These are phyloP conservation scores for Oxyruncus cristatus DNA, from an alignment of 2,113 vertebrate genomes.

Conservation along the genomic window DNA sequence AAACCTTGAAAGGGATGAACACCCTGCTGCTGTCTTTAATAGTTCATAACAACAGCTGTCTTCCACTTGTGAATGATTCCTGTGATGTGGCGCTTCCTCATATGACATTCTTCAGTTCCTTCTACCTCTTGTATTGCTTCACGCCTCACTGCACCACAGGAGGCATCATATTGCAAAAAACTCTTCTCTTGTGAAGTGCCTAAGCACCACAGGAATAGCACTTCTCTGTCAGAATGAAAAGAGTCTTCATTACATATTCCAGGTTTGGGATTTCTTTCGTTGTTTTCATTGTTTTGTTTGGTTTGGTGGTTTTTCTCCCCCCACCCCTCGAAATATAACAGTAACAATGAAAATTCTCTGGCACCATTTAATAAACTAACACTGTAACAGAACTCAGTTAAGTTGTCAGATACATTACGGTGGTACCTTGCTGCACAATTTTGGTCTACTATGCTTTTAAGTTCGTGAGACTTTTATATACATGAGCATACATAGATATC, in stretches of 20 bases:
- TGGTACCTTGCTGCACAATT: background rate
- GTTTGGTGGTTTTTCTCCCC: background rate
- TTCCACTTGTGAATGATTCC: constrained; percentile 10
- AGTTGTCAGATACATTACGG: background rate
- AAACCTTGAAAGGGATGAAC: constrained; percentile 8
- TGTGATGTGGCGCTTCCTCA: background rate
- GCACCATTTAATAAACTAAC: background rate
- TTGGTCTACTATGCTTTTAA: background rate
- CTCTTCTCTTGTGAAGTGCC: background rate
- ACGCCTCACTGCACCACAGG: constrained; percentile 4
- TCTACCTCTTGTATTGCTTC: background rate
- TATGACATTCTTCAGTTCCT: background rate
- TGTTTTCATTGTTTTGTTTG: background rate
- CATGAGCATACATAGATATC: background rate
- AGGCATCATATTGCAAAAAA: background rate
- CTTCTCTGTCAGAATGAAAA: background rate
- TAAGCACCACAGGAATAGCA: background rate
- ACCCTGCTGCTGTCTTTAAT: constrained; percentile 25
- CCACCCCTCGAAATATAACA: background rate
- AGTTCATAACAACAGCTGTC: constrained; percentile 41
- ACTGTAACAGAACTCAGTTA: background rate
- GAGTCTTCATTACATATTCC: background rate
- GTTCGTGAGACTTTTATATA: background rate
- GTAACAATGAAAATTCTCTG: background rate
- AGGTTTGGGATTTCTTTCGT: background rate